phyloP scores from a whole-genome alignment of 2,113 vertebrate species.

The Zootoca vivipara region DNA sequence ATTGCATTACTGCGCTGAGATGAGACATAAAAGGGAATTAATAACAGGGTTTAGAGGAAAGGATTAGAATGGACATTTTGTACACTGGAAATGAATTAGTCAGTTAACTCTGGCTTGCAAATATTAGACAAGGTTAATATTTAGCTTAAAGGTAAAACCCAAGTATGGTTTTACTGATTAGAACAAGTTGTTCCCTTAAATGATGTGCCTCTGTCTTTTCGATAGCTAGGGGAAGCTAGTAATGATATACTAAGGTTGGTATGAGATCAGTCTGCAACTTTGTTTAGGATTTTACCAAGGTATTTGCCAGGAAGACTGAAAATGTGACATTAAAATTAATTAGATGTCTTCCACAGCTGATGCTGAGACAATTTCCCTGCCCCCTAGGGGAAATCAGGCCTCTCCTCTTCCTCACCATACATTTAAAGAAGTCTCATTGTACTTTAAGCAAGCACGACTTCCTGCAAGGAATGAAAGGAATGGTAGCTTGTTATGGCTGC shows the following conservation, averaged over 20 bases:
- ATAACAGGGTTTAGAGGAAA: constrained; percentile 41
- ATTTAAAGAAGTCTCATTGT: no score
- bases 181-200: background rate
- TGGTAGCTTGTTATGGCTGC: no score
- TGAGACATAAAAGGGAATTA: constrained; percentile 56
- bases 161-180: background rate
- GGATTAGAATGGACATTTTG: constrained; percentile 3
- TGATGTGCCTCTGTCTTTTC: background rate
- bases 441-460: no score
- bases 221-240: background rate
- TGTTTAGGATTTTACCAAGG: background rate
- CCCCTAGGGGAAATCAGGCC: no score
- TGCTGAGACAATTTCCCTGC: no score
- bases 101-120: constrained; percentile 24
- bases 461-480: no score
- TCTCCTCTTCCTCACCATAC: no score
- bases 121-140: constrained; percentile 35
- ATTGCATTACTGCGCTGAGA: constrained; percentile 26
- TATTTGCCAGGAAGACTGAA: background rate
- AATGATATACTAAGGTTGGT: background rate
- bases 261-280: background rate
- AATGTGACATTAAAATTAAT: no score
- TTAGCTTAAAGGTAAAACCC: constrained; percentile 45
- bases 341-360: no score
- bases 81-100: background rate